Evolutionary conservation across 2,113 vertebrate species (phyloP).

Genomic region (Cisticola juncidis): DNA sequence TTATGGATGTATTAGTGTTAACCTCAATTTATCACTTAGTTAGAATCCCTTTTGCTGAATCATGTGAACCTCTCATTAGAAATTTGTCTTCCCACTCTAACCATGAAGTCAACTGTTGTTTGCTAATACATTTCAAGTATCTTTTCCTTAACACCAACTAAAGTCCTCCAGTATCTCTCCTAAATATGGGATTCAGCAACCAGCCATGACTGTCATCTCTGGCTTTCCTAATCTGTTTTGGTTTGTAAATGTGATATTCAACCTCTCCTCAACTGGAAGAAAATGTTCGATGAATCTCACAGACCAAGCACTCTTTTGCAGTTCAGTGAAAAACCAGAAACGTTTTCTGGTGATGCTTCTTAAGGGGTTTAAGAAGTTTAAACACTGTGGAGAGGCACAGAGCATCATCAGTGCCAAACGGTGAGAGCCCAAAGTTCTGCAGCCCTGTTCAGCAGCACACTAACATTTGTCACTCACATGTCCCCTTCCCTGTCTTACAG

Average conservation of each 20-base stretch:
- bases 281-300: not conserved
- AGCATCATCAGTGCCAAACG: not conserved
- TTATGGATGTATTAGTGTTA: not conserved
- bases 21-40: not conserved
- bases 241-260: not conserved
- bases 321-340: not conserved
- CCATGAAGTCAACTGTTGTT: not conserved
- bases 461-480: not conserved
- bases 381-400: not conserved
- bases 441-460: not conserved
- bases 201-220: not conserved
- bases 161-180: not conserved
- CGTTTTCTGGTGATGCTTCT: not conserved
- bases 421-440: not conserved
- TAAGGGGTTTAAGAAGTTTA: not conserved
- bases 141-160: not conserved
- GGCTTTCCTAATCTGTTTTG: not conserved
- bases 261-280: not conserved
- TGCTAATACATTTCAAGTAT: not conserved
- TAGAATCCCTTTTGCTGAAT: not conserved
- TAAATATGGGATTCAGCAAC: not conserved
- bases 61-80: not conserved
- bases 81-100: not conserved
- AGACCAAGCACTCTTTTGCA: not conserved
- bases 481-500: not conserved